Evolutionary conservation across 2,113 vertebrate species (phyloP).

Genomic region (Hemichromis elongatus): DNA sequence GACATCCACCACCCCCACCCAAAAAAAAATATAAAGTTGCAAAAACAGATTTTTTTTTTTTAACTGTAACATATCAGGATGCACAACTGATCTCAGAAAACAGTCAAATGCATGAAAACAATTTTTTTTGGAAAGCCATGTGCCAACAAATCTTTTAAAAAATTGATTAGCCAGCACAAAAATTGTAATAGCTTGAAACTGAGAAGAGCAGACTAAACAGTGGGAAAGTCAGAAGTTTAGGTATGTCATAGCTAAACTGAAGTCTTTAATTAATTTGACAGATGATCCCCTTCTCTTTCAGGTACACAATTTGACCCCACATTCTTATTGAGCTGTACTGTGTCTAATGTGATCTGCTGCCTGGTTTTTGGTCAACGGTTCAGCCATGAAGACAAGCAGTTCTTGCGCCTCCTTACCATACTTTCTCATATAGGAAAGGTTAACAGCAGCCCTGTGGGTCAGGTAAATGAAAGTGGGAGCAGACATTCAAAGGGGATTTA

Average conservation of each 20-base stretch:
- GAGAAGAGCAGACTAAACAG: neutral
- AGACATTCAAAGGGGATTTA: neutral
- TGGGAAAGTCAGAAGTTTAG: neutral
- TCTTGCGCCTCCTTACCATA: slow-evolving; percentile 60
- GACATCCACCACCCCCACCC: neutral
- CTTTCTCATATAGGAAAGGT: neutral
- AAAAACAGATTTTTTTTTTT: no score
- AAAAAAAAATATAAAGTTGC: neutral
- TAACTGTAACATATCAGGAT: neutral
- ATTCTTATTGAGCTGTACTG: slow-evolving; percentile 54
- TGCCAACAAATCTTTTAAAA: neutral
- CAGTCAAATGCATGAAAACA: neutral
- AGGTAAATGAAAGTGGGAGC: slow-evolving; percentile 11
- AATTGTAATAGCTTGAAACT: neutral
- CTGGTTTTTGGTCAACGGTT: slow-evolving; percentile 78
- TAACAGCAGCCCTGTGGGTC: slow-evolving; percentile 29
- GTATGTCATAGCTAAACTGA: neutral
- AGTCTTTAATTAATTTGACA: neutral
- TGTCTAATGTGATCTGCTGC: slow-evolving; percentile 80
- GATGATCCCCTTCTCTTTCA: neutral
- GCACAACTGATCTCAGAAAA: no score
- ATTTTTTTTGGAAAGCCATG: neutral
- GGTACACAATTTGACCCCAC: slow-evolving; percentile 63
- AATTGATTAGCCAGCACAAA: neutral
- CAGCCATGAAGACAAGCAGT: slow-evolving; percentile 62